Evolutionary conservation across 2,113 vertebrate species (phyloP).

Genomic region (Brienomyrus longianalis): DNA sequence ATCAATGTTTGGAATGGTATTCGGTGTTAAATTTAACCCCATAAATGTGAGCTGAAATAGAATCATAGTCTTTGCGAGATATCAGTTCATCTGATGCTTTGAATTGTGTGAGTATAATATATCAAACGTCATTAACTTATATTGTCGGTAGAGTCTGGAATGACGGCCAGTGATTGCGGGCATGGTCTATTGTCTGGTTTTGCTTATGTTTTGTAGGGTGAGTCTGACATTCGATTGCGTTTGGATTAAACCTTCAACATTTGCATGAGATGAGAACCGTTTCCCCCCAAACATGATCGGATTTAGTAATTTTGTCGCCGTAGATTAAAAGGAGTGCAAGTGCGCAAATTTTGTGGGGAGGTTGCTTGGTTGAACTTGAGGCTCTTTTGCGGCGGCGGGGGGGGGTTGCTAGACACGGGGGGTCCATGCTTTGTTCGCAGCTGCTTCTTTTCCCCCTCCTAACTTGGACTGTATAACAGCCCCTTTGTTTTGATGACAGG

Average conservation of each 20-base stretch:
- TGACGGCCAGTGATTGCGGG: not conserved
- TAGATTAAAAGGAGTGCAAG: not conserved
- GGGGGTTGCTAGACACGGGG: not conserved
- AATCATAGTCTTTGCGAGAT: not conserved
- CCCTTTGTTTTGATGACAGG: slow-evolving; percentile 31
- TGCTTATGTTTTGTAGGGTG: not conserved
- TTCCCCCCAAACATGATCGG: not conserved
- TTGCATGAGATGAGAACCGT: not conserved
- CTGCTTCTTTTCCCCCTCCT: not conserved
- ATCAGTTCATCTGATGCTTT: not conserved
- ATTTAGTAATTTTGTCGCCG: not conserved
- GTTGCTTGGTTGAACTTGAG: slow-evolving; percentile 5
- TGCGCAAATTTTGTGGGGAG: not conserved
- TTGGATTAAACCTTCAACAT: not conserved
- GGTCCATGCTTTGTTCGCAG: slow-evolving; percentile 34
- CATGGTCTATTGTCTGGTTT: not conserved
- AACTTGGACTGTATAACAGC: slow-evolving; percentile 27
- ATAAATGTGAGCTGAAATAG: not conserved
- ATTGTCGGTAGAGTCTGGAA: not conserved
- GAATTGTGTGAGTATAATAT: not conserved
- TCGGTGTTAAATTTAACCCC: not conserved
- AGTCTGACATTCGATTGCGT: not conserved
- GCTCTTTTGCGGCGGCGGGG: not conserved
- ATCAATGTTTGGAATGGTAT: not conserved
- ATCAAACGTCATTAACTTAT: not conserved